Conservation (phyloP, 2,888 invertebrate species). For the Stenodera caucasica region DNA sequence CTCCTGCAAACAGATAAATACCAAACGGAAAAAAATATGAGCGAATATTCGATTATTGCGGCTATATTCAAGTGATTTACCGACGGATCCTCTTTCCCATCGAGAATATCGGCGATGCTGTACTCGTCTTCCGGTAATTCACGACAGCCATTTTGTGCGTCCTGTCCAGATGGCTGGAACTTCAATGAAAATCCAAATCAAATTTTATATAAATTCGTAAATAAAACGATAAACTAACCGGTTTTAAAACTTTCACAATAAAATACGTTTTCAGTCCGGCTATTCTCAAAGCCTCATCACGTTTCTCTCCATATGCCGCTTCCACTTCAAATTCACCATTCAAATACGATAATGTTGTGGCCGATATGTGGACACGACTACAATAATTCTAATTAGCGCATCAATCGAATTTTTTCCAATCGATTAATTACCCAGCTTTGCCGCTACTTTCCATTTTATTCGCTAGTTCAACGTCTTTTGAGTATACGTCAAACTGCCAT, state of each 20-base stretch:
- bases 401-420: neutral
- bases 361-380: conserved; percentile 92
- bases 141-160: conserved; percentile 56
- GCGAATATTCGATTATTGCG: no score
- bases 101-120: conserved; percentile 54
- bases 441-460: conserved; percentile 98
- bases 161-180: conserved; percentile 52
- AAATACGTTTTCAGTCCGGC: conserved; percentile 92
- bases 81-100: conserved; percentile 47
- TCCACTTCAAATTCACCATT: conserved; percentile 93
- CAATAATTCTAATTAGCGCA: no score
- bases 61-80: no score
- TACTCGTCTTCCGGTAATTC: conserved; percentile 55
- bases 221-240: conserved; percentile 70
- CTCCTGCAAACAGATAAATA: conserved; percentile 38
- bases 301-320: conserved; percentile 83
- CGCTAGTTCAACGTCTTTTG: conserved; percentile 91
- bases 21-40: no score
- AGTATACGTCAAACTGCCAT: conserved; percentile 97
- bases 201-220: neutral
- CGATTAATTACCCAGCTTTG: conserved; percentile 75
- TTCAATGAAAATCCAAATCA: conserved; percentile 28
- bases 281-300: conserved; percentile 87
- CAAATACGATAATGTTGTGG: conserved; percentile 83
- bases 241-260: conserved; percentile 83